Conservation (phyloP, 92 coral and sea anemone species). For the Actinostola sp. region DNA sequence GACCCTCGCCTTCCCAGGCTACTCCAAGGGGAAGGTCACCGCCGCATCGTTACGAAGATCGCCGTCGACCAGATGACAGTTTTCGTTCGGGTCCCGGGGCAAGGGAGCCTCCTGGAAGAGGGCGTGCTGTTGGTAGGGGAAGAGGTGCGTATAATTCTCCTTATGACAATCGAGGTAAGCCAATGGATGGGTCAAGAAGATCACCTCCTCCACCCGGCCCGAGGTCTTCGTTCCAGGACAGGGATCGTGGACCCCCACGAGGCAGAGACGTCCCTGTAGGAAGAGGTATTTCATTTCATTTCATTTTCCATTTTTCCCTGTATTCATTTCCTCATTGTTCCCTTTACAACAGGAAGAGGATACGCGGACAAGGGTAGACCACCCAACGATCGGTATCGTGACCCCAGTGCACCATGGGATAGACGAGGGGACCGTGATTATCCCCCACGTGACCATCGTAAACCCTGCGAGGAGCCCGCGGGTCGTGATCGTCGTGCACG, state of each 20-base stretch:
- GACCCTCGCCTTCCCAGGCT: conserved; percentile 69
- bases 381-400: conserved; percentile 78
- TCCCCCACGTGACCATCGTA: conserved; percentile 80
- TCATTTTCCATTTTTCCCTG: conserved; percentile 3
- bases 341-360: conserved; percentile 47
- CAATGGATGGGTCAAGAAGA: conserved; percentile 69
- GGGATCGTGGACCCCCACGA: conserved; percentile 64
- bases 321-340: background rate
- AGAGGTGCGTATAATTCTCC: conserved; percentile 74
- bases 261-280: conserved; percentile 34
- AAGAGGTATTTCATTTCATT: conserved; percentile 27
- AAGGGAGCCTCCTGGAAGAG: conserved; percentile 66
- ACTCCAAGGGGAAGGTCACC: conserved; percentile 51
- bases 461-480: conserved; percentile 67
- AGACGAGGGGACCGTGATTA: conserved; percentile 83
- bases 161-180: conserved; percentile 73
- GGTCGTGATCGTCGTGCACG: conserved; percentile 72
- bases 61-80: conserved; percentile 78
- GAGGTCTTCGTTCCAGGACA: conserved; percentile 58
- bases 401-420: conserved; percentile 76
- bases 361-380: conserved; percentile 74
- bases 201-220: conserved; percentile 65
- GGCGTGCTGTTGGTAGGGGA: conserved; percentile 66
- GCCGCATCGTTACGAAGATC: conserved; percentile 25
- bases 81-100: conserved; percentile 77